Evolutionary conservation across 1,140 invertebrate species (phyloP).

Genomic region (Hyposmocoma kahamanoa): DNA sequence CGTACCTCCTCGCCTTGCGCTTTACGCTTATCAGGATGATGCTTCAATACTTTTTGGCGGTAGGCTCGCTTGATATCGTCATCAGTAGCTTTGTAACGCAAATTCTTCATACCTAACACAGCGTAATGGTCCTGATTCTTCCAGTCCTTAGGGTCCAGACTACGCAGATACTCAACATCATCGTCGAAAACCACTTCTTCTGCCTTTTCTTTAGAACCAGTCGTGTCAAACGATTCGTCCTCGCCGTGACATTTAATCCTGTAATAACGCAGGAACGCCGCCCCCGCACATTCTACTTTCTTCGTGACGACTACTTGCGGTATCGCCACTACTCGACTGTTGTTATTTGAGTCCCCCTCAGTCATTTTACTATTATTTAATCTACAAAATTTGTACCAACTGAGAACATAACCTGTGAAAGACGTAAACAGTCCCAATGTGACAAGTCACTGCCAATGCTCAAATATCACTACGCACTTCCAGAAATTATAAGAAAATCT

Average conservation of each 20-base stretch:
- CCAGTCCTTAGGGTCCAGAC: constrained; percentile 97
- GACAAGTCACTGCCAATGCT: not conserved
- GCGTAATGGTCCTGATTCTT: constrained; percentile 98
- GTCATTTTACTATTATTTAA: constrained; percentile 49
- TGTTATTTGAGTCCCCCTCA: constrained; percentile 32
- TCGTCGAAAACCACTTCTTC: constrained; percentile 81
- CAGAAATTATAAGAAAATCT: not conserved
- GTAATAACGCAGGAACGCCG: constrained; percentile 58
- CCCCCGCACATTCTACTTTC: constrained; percentile 62
- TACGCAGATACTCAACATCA: constrained; percentile 89
- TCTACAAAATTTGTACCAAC: constrained; percentile 36
- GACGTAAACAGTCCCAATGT: constrained; percentile 20
- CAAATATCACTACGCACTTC: not conserved
- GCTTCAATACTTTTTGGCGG: constrained; percentile 92
- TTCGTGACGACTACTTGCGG: constrained; percentile 43
- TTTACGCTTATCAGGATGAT: constrained; percentile 98
- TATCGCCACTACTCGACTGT: constrained; percentile 42
- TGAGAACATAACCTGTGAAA: constrained; percentile 62
- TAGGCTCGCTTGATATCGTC: constrained; percentile 95
- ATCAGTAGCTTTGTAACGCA: constrained; percentile 87
- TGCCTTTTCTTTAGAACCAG: constrained; percentile 72
- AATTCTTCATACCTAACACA: constrained; percentile 89
- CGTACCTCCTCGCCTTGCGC: constrained; percentile 88
- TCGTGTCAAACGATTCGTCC: constrained; percentile 48
- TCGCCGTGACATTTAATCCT: constrained; percentile 65